phyloP scores from a whole-genome alignment of 2,113 vertebrate genomes.

The Microcebus jonahi region DNA sequence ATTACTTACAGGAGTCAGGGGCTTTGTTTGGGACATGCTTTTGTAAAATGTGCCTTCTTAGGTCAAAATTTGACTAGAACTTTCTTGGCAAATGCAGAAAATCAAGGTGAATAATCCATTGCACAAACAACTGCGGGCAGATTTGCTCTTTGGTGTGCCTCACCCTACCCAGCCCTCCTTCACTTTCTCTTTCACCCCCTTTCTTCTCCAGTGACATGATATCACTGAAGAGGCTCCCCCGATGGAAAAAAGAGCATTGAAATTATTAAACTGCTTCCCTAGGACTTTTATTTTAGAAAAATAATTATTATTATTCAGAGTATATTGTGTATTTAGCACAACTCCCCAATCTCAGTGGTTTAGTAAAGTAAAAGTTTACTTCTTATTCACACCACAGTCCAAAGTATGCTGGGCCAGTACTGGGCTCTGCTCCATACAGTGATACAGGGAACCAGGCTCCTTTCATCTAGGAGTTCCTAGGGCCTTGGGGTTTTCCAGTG shows the following conservation, averaged over 20 bases:
- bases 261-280: not conserved
- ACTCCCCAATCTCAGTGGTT: not conserved
- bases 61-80: not conserved
- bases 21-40: not conserved
- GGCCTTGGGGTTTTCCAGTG: not conserved
- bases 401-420: not conserved
- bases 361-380: not conserved
- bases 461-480: not conserved
- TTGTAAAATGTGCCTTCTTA: not conserved
- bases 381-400: not conserved
- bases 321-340: not conserved
- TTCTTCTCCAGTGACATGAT: not conserved
- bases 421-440: not conserved
- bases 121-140: accelerated
- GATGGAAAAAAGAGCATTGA: not conserved
- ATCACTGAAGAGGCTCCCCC: not conserved
- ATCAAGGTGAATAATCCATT: not conserved
- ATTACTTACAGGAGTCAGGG: not conserved
- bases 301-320: not conserved
- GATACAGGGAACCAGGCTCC: not conserved
- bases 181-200: not conserved
- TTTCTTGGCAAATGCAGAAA: not conserved
- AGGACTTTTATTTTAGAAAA: not conserved
- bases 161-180: not conserved
- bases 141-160: not conserved